A percentile compares a stretch with the other conserved stretches of the same genome.
phyloP scores from a whole-genome alignment of 2,113 vertebrate species.

The Xyliphius kryptos region DNA sequence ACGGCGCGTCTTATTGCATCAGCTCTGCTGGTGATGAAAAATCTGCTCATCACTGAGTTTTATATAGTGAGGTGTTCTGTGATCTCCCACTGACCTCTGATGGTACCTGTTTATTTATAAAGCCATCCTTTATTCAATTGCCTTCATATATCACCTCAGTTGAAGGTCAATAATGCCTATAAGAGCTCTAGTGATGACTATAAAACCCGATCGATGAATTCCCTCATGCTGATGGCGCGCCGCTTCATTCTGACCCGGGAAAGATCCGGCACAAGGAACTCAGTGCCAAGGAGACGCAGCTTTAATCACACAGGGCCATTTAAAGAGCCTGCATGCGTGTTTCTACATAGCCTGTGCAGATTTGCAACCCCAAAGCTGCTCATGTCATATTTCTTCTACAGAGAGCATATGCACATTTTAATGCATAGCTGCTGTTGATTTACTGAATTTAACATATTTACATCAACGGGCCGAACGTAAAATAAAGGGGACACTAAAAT shows the following conservation, averaged over 20 bases:
- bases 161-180: constrained; percentile 14
- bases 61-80: not conserved
- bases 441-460: too few relatives aligned
- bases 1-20: too few relatives aligned
- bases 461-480: too few relatives aligned
- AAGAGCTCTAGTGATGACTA: constrained; percentile 1
- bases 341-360: too few relatives aligned
- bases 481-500: too few relatives aligned
- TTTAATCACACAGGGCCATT: too few relatives aligned
- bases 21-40: too few relatives aligned
- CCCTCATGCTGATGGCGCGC: not conserved
- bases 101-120: constrained; percentile 44
- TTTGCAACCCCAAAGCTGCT: too few relatives aligned
- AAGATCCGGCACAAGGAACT: not conserved
- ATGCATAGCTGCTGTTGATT: too few relatives aligned
- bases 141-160: constrained; percentile 14
- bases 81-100: constrained; percentile 57
- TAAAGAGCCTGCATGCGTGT: too few relatives aligned
- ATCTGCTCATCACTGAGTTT: not conserved
- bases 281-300: not conserved
- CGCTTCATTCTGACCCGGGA: not conserved
- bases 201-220: constrained; percentile 5
- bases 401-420: too few relatives aligned
- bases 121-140: constrained; percentile 17
- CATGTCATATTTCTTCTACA: too few relatives aligned